Evolutionary conservation across 2,888 invertebrate species (phyloP).

Genomic region (Choristoneura rosaceana): DNA sequence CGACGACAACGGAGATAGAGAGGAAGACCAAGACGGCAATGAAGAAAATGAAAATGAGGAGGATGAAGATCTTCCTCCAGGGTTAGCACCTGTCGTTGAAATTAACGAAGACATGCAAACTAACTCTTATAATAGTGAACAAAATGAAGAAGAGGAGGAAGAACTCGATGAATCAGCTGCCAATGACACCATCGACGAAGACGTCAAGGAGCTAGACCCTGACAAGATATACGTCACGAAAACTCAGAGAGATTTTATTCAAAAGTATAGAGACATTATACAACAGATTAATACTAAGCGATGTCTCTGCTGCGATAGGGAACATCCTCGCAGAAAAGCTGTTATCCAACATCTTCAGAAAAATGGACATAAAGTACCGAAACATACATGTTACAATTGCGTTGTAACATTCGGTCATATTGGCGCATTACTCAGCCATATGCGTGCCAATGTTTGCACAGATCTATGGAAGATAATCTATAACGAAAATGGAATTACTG

Average conservation of each 20-base stretch:
- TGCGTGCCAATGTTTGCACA: constrained; percentile 80
- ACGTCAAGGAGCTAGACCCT: constrained; percentile 68
- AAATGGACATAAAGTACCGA: constrained; percentile 85
- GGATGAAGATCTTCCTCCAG: constrained; percentile 69
- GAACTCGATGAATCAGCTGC: constrained; percentile 61
- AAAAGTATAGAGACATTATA: constrained; percentile 76
- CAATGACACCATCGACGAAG: constrained; percentile 63
- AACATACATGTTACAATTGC: constrained; percentile 87
- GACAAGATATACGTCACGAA: constrained; percentile 75
- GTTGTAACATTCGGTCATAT: constrained; percentile 85
- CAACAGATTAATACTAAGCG: constrained; percentile 81
- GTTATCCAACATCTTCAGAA: constrained; percentile 84
- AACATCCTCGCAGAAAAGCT: constrained; percentile 80
- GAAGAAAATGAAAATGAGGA: constrained; percentile 70
- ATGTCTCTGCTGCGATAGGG: constrained; percentile 78
- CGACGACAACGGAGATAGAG: constrained; percentile 52
- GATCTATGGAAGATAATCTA: constrained; percentile 82
- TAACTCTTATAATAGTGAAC: constrained; percentile 69
- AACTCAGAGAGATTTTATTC: constrained; percentile 77
- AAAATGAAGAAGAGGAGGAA: constrained; percentile 68
- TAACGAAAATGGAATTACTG: constrained; percentile 79
- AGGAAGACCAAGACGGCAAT: constrained; percentile 58
- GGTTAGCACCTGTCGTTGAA: constrained; percentile 72
- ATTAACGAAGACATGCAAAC: constrained; percentile 79
- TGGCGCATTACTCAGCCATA: constrained; percentile 81